These are phyloP conservation scores for Tringa solitaria DNA, from an alignment of 2,113 vertebrate genomes.

Conservation along the genomic window DNA sequence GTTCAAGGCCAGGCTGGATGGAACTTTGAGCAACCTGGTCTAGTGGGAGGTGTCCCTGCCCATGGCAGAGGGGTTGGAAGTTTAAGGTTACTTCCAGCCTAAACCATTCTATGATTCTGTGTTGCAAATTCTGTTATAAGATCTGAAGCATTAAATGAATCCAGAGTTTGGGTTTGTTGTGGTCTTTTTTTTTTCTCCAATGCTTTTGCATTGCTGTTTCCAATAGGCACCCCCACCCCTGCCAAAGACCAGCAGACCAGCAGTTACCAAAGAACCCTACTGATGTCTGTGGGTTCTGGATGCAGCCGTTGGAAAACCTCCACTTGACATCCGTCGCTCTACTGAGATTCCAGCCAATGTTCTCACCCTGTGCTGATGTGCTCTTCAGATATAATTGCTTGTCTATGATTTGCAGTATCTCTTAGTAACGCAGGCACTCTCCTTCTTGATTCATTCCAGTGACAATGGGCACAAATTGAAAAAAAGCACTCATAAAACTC, in stretches of 20 bases:
- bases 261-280: neutral
- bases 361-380: neutral
- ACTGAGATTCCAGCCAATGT: neutral
- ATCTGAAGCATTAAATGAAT: neutral
- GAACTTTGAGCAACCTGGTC: neutral
- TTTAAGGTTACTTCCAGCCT: neutral
- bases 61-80: neutral
- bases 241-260: neutral
- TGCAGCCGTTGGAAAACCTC: neutral
- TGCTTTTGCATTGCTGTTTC: neutral
- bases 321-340: rapidly evolving
- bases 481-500: neutral
- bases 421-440: neutral
- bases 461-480: neutral
- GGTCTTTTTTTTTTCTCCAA: neutral
- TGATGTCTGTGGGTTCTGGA: neutral
- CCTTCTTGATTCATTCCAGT: neutral
- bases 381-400: neutral
- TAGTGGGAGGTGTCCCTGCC: neutral
- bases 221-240: neutral
- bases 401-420: neutral
- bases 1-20: neutral
- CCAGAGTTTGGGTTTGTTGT: neutral
- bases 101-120: neutral
- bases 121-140: neutral